Evolutionary conservation across 2,888 invertebrate genomes (phyloP), one percentile per base, ranked within the genome.

Genomic region (Drosophila atripex): DNA sequence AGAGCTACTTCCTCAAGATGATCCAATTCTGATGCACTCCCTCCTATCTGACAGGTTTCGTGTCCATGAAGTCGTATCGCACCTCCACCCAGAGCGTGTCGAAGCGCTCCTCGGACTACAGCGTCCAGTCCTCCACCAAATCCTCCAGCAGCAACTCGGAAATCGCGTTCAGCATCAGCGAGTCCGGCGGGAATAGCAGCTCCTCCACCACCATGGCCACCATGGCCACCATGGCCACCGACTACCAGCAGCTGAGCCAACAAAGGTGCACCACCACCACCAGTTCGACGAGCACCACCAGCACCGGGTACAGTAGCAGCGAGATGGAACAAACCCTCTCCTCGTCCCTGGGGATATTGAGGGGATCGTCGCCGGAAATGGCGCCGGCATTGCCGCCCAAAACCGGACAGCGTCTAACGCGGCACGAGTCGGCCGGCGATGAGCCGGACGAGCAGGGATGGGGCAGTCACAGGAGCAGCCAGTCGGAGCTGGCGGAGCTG

Each of bases 381-480:
- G 85, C 82, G 18, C 87, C 83, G 5, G 87, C 83, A 35, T 18
- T 83, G 74, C 87, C 87, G 18, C 87, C 87, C 4, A 83, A 83
- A 50, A 71, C 68, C n/a, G 16, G 11, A 6, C 51, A 45, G 1
- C 71, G 74, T 14, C 38, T 56, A 0, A 58, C 95, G 35, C 95
- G 95, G 64, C 95, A 95, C 88, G 95, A 96, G 91, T 95, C 95
- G 18, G 93, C 95, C 45, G 30, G 55, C 30, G 93, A 93, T 73
- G 93, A 93, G 78, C 89, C 91, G 68, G 93, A 93, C 76, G 91
- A 93, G 80, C 39, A 23, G 5, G 86, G 91, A 57, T 91, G 91
- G 77, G 46, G 49, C 7, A 35, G 52, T 9, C 55, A 41, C 35
- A 41, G 57, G 4, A 64, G 51, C 47, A 65, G 65, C 12, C 60